These are phyloP conservation scores for roundworm (Caenorhabditis elegans) DNA, from an alignment of 1,140 invertebrate genomes.

Conservation along the genomic window WBcel235 BX284603.4:9706501-9707000, in stretches of 20 bases:
- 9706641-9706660: too few species aligned
- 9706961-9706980: neutral
- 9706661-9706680: too few species aligned
- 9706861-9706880: neutral
- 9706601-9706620: too few species aligned
- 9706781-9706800: slow-evolving; percentile 19
- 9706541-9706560: too few species aligned
- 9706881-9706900: neutral
- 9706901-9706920: neutral
- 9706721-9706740: neutral
- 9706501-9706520: too few species aligned
- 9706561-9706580: too few species aligned
- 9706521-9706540: too few species aligned
- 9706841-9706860: neutral
- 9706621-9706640: too few species aligned
- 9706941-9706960: slow-evolving; percentile 14
- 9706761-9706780: neutral
- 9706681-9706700: neutral
- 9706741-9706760: slow-evolving; percentile 33
- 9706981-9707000: neutral
- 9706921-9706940: neutral
- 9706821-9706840: slow-evolving; percentile 42
- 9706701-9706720: neutral
- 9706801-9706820: slow-evolving; percentile 39
- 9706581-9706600: too few species aligned